Base-by-base conservation (phyloP, 2,113 vertebrate genomes). In the Periophthalmus modestus region DNA sequence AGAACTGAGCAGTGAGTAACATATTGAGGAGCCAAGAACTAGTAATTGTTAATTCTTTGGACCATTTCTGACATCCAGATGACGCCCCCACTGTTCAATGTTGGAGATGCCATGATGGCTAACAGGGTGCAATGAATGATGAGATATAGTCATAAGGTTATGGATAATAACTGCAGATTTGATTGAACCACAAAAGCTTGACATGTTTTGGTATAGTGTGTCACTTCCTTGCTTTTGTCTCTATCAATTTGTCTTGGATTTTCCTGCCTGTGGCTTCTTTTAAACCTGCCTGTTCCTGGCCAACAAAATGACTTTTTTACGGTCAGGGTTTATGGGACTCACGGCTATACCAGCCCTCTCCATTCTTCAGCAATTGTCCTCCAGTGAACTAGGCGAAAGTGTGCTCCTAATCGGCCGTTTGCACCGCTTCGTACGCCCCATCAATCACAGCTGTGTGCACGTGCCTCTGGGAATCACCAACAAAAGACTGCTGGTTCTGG, bases 401-500 rank as follows among this genome's bases (percentile, higher is more conserved):
- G 68, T 87, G 58, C 79, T 83, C 83, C 82, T 85, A 87, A 92
- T 91, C 88, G 85, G 82, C 91, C 81, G 87, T 91, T 93, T 91
- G n/a, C 83, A 88, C 88, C 81, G 89, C 82, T n/a, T 91, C 85
- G 85, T 82, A 82, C 82, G 89, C 84, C 68, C 86, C 89, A 90
- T 83, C 89, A 85, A 91, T 88, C 88, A 85, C 74, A 85, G 74
- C 66, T 65, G 63, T 68, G 82, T 69, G 80, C 76, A 74, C 68
- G n/a, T 46, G 71, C 76, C 36, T 67, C 36, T 43, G n/a, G 43
- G 65, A 85, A 89, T 88, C 88, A 81, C 84, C 72, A 91, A 91
- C 91, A 89, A 92, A 91, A 94, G 92, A 87, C 92, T 87, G 90
- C 92, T 88, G 89, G 82, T 93, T 87, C 93, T 90, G 91, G 84